phyloP scores from a whole-genome alignment of 2,113 vertebrate species.

The Oncorhynchus masou region DNA sequence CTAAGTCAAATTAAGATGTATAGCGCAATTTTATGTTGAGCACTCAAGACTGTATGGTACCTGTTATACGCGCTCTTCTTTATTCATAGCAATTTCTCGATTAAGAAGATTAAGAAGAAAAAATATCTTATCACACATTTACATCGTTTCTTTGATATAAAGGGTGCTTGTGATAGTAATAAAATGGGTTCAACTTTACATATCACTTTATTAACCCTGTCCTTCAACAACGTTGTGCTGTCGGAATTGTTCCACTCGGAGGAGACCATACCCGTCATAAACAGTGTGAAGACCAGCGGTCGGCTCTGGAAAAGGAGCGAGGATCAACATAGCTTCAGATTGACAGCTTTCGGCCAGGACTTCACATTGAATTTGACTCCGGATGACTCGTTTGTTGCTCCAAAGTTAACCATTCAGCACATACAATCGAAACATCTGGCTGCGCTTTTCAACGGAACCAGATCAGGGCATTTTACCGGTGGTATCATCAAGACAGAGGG shows the following conservation, averaged over 20 bases:
- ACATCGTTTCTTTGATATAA: background rate
- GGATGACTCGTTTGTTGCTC: constrained; percentile 77
- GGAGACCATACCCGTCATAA: constrained; percentile 43
- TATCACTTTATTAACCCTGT: constrained; percentile 35
- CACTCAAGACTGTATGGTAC: too few species aligned
- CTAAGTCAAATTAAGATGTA: too few species aligned
- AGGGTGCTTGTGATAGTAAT: background rate
- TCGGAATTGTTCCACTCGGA: constrained; percentile 45
- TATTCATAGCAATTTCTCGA: too few species aligned
- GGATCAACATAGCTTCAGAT: constrained; percentile 54
- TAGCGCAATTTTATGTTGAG: too few species aligned
- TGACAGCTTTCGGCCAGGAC: constrained; percentile 69
- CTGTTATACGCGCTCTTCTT: too few species aligned
- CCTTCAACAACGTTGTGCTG: constrained; percentile 46
- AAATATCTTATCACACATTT: too few species aligned
- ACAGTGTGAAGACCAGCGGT: constrained; percentile 15
- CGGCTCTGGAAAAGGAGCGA: constrained; percentile 31
- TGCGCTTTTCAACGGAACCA: constrained; percentile 14
- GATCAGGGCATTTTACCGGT: constrained; percentile 6
- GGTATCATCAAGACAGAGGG: constrained; percentile 17
- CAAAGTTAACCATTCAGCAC: constrained; percentile 66
- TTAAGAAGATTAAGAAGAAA: too few species aligned
- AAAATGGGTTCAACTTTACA: constrained; percentile 32
- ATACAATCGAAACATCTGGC: constrained; percentile 44
- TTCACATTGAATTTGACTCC: constrained; percentile 72